Conservation (phyloP, 92 coral and sea anemone genomes). For the Virgularia gustaviana region DNA sequence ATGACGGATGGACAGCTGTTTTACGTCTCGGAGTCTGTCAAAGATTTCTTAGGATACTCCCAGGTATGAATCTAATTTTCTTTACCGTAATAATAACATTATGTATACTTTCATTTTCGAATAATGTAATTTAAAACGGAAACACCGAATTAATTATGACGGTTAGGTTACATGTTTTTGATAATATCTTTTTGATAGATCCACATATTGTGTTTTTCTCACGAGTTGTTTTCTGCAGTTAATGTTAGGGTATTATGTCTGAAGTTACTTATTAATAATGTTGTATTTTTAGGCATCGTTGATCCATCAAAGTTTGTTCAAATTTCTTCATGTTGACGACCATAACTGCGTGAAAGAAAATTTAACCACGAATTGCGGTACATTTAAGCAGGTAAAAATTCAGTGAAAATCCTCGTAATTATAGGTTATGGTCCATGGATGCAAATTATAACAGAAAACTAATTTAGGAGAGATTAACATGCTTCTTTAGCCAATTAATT, state of each 20-base stretch:
- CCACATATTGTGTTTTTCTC: no score
- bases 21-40: slow-evolving; percentile 98
- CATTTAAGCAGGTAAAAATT: no score
- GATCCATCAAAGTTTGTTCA: slow-evolving; percentile 92
- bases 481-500: no score
- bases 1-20: slow-evolving; percentile 96
- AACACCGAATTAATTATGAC: background rate
- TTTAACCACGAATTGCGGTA: slow-evolving; percentile 62
- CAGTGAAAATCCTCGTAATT: no score
- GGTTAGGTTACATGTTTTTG: no score
- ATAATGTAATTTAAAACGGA: background rate
- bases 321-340: slow-evolving; percentile 92
- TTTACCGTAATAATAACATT: background rate
- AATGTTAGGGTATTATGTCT: no score
- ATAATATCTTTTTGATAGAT: background rate
- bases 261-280: background rate
- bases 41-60: slow-evolving; percentile 92
- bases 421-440: no score
- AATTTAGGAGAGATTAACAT: no score
- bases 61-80: slow-evolving; percentile 52
- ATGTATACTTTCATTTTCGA: no score
- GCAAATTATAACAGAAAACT: no score
- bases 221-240: no score
- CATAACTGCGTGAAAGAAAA: slow-evolving; percentile 90
- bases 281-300: slow-evolving; percentile 74